These are phyloP conservation scores for Zaprionus lachaisei DNA, from an alignment of 1,140 invertebrate species.

Conservation along the genomic window DNA sequence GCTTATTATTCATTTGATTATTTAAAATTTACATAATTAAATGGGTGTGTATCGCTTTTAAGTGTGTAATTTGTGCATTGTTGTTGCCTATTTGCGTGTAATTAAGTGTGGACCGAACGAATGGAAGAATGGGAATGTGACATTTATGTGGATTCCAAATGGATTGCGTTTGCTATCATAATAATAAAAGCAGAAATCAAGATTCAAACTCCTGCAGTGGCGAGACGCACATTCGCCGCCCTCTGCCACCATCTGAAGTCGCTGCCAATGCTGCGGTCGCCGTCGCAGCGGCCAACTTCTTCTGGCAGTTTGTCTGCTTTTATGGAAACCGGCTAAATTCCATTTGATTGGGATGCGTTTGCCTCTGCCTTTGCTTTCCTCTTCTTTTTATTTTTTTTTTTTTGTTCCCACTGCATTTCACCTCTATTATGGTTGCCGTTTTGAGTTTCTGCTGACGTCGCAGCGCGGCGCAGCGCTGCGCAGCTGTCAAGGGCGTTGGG, in stretches of 20 bases:
- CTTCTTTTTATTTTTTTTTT: constrained; percentile 48
- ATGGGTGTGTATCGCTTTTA: constrained; percentile 25
- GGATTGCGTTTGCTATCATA: not conserved
- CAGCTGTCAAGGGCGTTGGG: constrained; percentile 75
- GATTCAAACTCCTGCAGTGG: not conserved
- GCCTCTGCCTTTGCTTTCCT: constrained; percentile 56
- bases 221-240: not conserved
- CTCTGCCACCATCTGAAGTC: not conserved
- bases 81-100: constrained; percentile 13
- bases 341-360: constrained; percentile 76
- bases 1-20: constrained; percentile 57
- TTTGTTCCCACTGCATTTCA: constrained; percentile 61
- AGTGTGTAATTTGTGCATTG: constrained; percentile 25
- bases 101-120: constrained; percentile 3
- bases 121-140: constrained; percentile 10
- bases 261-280: constrained; percentile 3
- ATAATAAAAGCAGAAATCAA: not conserved
- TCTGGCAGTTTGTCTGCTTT: constrained; percentile 66
- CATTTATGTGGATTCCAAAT: constrained; percentile 24
- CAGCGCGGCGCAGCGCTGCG: constrained; percentile 40
- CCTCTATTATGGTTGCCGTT: constrained; percentile 31
- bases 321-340: constrained; percentile 81
- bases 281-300: constrained; percentile 18
- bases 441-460: constrained; percentile 56
- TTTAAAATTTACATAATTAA: constrained; percentile 67